A percentile compares a stretch with the other conserved stretches of the same genome.
phyloP scores from a whole-genome alignment of 2,888 invertebrate species.

The Ligdia adustata region DNA sequence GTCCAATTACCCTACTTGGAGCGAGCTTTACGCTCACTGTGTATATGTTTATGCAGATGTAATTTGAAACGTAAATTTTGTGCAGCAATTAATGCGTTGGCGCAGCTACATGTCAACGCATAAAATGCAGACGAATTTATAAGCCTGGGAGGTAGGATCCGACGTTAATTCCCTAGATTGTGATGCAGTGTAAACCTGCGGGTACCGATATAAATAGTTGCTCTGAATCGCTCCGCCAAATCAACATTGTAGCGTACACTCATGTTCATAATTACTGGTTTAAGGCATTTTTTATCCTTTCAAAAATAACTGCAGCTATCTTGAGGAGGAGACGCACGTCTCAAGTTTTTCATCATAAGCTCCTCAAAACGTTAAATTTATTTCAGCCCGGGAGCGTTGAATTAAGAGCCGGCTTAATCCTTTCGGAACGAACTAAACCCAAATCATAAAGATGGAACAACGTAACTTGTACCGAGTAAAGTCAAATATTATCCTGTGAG shows the following conservation, averaged over 20 bases:
- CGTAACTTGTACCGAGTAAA: conserved; percentile 78
- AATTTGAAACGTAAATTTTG: conserved; percentile 52
- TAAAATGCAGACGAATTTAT: conserved; percentile 54
- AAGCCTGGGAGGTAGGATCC: conserved; percentile 41
- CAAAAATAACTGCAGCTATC: conserved; percentile 52
- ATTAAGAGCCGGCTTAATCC: conserved; percentile 81
- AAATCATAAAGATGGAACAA: conserved; percentile 81
- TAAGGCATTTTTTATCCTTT: conserved; percentile 28
- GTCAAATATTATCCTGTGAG: conserved; percentile 78
- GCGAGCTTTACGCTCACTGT: conserved; percentile 47
- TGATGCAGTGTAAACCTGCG: conserved; percentile 26
- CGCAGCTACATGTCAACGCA: conserved; percentile 39
- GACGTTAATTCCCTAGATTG: conserved; percentile 33
- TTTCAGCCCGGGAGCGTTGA: conserved; percentile 77
- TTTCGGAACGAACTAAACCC: conserved; percentile 79
- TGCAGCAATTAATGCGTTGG: conserved; percentile 56
- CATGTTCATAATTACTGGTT: conserved; percentile 43
- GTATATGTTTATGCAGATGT: conserved; percentile 44
- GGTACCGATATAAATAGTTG: conserved; percentile 40
- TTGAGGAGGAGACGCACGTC: conserved; percentile 59
- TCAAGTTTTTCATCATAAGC: conserved; percentile 81
- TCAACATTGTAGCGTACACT: conserved; percentile 57
- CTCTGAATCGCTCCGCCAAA: conserved; percentile 44
- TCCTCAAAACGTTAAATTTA: conserved; percentile 78
- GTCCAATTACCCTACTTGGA: conserved; percentile 61